Conservation (phyloP, 2,113 vertebrate genomes). For the Panthera leo region DNA sequence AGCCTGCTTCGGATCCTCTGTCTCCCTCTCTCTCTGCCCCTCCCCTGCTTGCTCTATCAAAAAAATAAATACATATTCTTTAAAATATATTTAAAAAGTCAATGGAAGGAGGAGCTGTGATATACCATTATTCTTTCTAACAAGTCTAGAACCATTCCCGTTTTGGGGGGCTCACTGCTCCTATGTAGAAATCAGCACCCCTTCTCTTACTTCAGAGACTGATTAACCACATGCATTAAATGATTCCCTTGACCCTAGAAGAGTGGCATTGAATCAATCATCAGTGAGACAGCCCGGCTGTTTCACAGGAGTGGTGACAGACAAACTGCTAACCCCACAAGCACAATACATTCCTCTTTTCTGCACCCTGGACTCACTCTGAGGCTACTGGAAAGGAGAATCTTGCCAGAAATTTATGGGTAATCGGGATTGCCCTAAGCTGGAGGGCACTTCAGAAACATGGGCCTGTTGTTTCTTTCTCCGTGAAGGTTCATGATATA, state of each 20-base stretch:
- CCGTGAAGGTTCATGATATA: not conserved
- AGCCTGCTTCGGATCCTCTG: too few relatives aligned
- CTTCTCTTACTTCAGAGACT: not conserved
- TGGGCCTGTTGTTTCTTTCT: not conserved
- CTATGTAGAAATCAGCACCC: not conserved
- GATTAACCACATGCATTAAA: not conserved
- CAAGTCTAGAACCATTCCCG: not conserved
- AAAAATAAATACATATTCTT: too few relatives aligned
- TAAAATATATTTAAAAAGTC: not conserved
- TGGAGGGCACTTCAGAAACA: not conserved
- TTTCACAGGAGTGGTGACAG: not conserved
- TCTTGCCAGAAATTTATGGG: not conserved
- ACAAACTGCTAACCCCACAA: constrained; percentile 15
- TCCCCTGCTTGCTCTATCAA: too few relatives aligned
- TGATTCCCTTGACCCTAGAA: not conserved
- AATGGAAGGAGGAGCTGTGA: not conserved
- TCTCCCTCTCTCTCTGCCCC: too few relatives aligned
- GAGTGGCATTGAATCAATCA: not conserved
- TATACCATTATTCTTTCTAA: not conserved
- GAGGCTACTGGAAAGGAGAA: constrained; percentile 15
- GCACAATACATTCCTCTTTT: not conserved
- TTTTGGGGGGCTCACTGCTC: not conserved
- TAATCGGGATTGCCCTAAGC: not conserved
- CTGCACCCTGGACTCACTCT: not conserved
- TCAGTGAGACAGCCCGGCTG: not conserved